A percentile compares a stretch with the other conserved stretches of the same genome.
These are phyloP conservation scores for Gallinago jamesoni DNA, from an alignment of 2,113 vertebrate genomes.

Conservation along the genomic window DNA sequence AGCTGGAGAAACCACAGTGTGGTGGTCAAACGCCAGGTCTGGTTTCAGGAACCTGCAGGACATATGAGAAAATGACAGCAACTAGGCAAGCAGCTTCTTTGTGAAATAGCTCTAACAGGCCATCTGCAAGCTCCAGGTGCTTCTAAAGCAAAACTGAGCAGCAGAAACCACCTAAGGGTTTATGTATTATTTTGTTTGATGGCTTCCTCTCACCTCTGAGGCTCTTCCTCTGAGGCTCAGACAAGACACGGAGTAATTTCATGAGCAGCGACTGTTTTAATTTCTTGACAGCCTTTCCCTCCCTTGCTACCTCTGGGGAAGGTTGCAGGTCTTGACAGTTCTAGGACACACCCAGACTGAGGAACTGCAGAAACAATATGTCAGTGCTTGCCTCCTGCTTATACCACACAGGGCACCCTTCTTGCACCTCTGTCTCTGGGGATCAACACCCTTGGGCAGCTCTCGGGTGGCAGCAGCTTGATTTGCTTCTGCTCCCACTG, in stretches of 20 bases:
- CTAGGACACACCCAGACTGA: neutral
- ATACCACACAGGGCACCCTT: fast-evolving
- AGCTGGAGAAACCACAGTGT: neutral
- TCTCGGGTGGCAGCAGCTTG: neutral
- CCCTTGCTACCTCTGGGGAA: neutral
- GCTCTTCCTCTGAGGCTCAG: neutral
- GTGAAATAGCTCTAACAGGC: neutral
- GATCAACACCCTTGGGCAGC: neutral
- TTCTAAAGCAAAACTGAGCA: neutral
- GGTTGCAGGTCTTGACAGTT: neutral
- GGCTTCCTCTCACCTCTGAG: neutral
- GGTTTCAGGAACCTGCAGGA: neutral
- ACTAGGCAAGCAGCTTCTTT: neutral
- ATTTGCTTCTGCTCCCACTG: neutral
- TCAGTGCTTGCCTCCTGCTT: neutral
- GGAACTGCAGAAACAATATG: neutral
- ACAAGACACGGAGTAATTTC: neutral
- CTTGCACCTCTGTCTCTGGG: neutral
- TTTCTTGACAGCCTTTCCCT: neutral
- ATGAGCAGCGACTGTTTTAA: neutral
- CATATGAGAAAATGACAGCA: neutral
- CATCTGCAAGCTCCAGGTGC: neutral
- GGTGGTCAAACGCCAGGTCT: neutral
- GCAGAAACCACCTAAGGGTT: neutral
- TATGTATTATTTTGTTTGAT: neutral